Evolutionary conservation across 2,888 invertebrate species (phyloP), one percentile per base, ranked within the genome.

Genomic region (Nomada ruficornis): DNA sequence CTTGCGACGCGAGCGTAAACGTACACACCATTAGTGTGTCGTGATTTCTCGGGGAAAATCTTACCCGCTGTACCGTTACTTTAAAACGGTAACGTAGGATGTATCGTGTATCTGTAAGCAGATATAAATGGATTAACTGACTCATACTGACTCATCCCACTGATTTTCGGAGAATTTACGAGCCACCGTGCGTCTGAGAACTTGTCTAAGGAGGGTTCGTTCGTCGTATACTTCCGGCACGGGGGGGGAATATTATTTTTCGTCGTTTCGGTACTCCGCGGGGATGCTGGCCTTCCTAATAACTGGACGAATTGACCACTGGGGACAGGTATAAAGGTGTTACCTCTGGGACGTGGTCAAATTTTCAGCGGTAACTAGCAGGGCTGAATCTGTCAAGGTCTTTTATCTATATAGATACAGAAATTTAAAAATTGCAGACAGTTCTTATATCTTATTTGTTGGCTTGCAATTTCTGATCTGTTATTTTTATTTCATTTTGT

Each of bases 31-130:
- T 60, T 44, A 54, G 73, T 50, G 67, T 50, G 70, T 64, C 74
- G 65, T 77, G 70, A 80, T 83, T 80, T 75, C 64, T 71, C 59
- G 44, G 68, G 77, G 80, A 83, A 84, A 83, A 84, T 83, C 83
- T 84, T 76, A 65, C 72, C 76, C 83, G 64, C 76, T 64, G 70
- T 73, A 85, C 85, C 85, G 85, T 84, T 85, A 85, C 79, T 79
- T 84, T 85, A 68, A 82, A 85, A 84, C 85, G 85, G 85, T 85
- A 85, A 84, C 85, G 77, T 57, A 55, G 83, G 80, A 80, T 83
- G 83, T 80, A 84, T 80, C 80, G 84, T 74, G 80, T 77, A 68
- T 77, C 77, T 50, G 70, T 83, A 83, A 71, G 83, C 64, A 74
- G 80, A 77, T 83, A 83, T 83, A 84, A 84, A 83, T 80, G 83